Percentiles rank a stretch among this genome's conserved stretches.
phyloP scores from a whole-genome alignment of 2,113 vertebrate genomes.

The Chaetodon auriga region DNA sequence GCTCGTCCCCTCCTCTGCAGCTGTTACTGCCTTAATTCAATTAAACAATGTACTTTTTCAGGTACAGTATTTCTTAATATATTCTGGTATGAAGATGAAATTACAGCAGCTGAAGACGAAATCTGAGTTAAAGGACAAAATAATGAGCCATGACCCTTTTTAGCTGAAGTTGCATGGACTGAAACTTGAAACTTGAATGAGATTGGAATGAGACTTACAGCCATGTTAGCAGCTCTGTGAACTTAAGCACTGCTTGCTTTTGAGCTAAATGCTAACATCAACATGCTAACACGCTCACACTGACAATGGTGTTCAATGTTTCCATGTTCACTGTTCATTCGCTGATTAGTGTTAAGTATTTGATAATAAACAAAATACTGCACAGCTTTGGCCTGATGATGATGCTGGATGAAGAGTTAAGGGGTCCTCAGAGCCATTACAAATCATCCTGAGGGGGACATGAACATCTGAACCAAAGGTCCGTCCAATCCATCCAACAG shows the following conservation, averaged over 20 bases:
- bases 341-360: not conserved
- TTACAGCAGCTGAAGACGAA: not conserved
- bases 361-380: not conserved
- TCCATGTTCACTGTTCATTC: not conserved
- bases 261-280: not conserved
- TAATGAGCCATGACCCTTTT: not conserved
- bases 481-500: too few relatives aligned
- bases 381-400: not conserved
- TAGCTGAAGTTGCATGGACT: not conserved
- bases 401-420: not conserved
- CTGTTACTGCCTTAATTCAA: not conserved
- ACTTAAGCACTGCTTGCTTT: too few relatives aligned
- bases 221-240: not conserved
- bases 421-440: not conserved
- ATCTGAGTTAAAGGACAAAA: not conserved
- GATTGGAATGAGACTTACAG: not conserved
- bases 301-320: not conserved
- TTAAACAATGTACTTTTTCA: not conserved
- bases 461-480: too few relatives aligned
- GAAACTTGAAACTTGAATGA: not conserved
- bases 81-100: not conserved
- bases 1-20: conserved; percentile 20
- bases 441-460: too few relatives aligned
- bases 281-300: not conserved
- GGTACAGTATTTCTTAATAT: not conserved